phyloP scores from a whole-genome alignment of 1,140 invertebrate species.

The Drosophila lacertosa region DNA sequence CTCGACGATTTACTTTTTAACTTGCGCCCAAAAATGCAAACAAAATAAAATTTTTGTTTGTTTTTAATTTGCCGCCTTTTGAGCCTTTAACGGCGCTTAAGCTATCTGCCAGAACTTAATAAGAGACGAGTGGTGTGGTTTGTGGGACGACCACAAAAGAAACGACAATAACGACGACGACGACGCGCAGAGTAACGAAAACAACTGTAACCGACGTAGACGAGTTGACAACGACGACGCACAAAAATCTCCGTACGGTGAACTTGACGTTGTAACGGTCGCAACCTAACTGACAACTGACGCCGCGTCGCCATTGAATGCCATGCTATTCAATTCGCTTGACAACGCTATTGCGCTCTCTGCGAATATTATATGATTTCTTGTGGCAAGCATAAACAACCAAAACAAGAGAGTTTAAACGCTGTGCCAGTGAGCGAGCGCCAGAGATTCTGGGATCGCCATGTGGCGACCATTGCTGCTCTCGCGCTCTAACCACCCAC shows the following conservation, averaged over 20 bases:
- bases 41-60: slow-evolving; percentile 55
- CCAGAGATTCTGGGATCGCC: slow-evolving; percentile 31
- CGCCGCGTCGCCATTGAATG: slow-evolving; percentile 22
- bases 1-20: slow-evolving; percentile 37
- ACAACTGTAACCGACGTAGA: slow-evolving; percentile 58
- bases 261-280: slow-evolving; percentile 76
- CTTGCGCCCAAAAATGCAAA: slow-evolving; percentile 45
- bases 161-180: slow-evolving; percentile 23
- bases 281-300: slow-evolving; percentile 61
- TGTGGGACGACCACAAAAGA: slow-evolving; percentile 31
- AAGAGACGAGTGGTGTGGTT: no score
- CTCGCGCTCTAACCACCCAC: slow-evolving; percentile 38
- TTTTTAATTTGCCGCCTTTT: slow-evolving; percentile 61
- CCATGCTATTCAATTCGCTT: slow-evolving; percentile 36
- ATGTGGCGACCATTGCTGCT: slow-evolving; percentile 25
- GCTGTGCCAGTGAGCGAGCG: slow-evolving; percentile 10
- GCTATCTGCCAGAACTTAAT: slow-evolving; percentile 10
- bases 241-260: slow-evolving; percentile 58
- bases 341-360: slow-evolving; percentile 3
- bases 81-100: slow-evolving; percentile 36
- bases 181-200: slow-evolving; percentile 39
- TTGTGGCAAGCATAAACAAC: slow-evolving; percentile 37
- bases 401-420: slow-evolving; percentile 26
- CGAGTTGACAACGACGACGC: slow-evolving; percentile 55
- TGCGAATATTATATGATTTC: slow-evolving; percentile 6